Conservation (phyloP, 1,140 invertebrate genomes). For the Aphelinus certus region DNA sequence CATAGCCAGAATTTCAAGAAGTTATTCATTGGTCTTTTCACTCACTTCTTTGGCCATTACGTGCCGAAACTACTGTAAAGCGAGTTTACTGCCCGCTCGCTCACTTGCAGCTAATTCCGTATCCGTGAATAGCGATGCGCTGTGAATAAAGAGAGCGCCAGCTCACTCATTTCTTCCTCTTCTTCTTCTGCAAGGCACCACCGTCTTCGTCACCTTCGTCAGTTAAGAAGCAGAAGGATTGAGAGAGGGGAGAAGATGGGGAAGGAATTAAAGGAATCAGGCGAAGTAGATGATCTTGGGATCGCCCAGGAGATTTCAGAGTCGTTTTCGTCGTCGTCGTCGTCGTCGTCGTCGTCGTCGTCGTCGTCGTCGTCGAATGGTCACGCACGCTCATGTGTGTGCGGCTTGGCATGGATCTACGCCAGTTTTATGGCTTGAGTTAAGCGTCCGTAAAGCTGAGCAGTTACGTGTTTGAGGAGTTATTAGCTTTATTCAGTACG, state of each 20-base stretch:
- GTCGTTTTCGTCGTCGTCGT: too few species aligned
- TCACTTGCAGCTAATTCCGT: conserved; percentile 24
- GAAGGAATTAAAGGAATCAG: neutral
- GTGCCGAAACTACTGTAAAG: conserved; percentile 34
- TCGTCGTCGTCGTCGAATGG: neutral
- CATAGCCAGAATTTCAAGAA: conserved; percentile 30
- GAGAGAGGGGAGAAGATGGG: neutral
- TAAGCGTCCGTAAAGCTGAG: conserved; percentile 44
- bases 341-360: neutral
- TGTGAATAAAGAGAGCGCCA: conserved; percentile 17
- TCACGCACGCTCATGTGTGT: neutral
- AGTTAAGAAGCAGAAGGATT: too few species aligned
- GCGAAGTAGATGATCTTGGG: neutral
- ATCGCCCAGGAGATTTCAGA: conserved; percentile 3
- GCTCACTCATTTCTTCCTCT: too few species aligned
- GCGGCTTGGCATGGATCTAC: conserved; percentile 4
- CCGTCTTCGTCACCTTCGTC: too few species aligned
- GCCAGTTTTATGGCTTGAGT: conserved; percentile 42
- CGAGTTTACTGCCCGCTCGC: conserved; percentile 14
- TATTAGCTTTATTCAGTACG: conserved; percentile 43
- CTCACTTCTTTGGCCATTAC: conserved; percentile 35
- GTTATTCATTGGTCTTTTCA: conserved; percentile 39
- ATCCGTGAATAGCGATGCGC: conserved; percentile 22
- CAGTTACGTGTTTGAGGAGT: conserved; percentile 41
- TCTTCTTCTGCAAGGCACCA: too few species aligned